Evolutionary conservation across 2,888 invertebrate genomes (phyloP), one percentile per base, ranked within the genome.

Genomic region (Metalampra italica): DNA sequence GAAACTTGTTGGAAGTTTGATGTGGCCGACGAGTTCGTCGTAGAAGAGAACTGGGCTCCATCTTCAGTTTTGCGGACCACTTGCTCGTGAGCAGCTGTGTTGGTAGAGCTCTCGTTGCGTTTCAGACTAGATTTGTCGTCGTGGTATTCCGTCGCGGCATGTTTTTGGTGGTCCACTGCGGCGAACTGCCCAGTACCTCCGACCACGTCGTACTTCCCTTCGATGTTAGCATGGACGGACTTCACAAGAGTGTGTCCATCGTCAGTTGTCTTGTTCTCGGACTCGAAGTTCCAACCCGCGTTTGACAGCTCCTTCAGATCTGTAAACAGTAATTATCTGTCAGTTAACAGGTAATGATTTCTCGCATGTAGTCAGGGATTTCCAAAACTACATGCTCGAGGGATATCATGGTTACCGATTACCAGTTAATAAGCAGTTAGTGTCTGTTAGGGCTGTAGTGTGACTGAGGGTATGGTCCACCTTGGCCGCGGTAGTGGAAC

Each of bases 241-340:
- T 90, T 90, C 43, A 91, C 90, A 56, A 90, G 91, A 3, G 91
- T 92, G 65, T 91, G 92, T 0, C 94, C 94, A 66, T 93, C 93
- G 51, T 91, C 90, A 40, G 91, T 92, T 2, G 89, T 90, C 71
- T 90, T 91, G 53, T 92, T 91, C 49, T 92, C 91, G 7, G 92
- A 91, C 59, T 92, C 90, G 43, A 93, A 91, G 67, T 92, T 92
- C 94, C 94, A 94, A 45, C 93, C 93, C 41, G 91, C 91, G 54
- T 91, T 85, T 36, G 88, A 85, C 40, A 83, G 75, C 64, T 83
- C 86, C 59, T 85, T 80, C 60, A 88, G 68, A 74, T 90, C 90
- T 90, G 84, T 0, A 82, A 84, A 57, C 30, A 57, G 9, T n/a
- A 11, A 5, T 41, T 11, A 11, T 40, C 7, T 12, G n/a, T 43